phyloP scores from a whole-genome alignment of 2,113 vertebrate species.

The Embiotoca jacksoni region DNA sequence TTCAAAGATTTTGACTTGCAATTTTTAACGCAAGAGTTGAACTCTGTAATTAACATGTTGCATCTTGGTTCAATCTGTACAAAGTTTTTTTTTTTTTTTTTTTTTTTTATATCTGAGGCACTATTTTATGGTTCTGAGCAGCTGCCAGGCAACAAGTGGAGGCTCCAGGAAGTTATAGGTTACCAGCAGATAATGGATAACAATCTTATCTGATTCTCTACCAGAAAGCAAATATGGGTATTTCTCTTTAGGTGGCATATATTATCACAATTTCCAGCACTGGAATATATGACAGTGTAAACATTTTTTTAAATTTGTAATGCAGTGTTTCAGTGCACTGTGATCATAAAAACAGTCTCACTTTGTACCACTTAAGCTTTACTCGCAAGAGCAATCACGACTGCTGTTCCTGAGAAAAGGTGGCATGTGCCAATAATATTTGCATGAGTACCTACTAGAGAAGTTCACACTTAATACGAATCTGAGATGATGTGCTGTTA shows the following conservation, averaged over 20 bases:
- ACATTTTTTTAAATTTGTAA: too few species aligned
- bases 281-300: too few species aligned
- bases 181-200: not conserved
- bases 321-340: too few species aligned
- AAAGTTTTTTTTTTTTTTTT: too few species aligned
- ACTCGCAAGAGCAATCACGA: not conserved
- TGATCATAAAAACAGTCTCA: not conserved
- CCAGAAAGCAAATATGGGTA: not conserved
- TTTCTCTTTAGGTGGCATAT: too few species aligned
- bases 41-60: too few species aligned
- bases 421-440: not conserved
- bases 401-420: not conserved
- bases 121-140: not conserved
- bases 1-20: too few species aligned
- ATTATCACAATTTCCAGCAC: too few species aligned
- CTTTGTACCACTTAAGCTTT: not conserved
- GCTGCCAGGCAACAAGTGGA: too few species aligned
- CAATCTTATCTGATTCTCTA: not conserved
- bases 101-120: not conserved
- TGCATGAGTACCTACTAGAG: not conserved
- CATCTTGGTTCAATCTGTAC: too few species aligned
- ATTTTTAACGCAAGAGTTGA: too few species aligned
- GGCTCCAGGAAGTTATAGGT: not conserved
- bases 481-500: not conserved
- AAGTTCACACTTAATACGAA: not conserved